Evolutionary conservation across 2,113 vertebrate genomes (phyloP), one percentile per base, ranked within the genome.

Genomic region (Saccopteryx leptura): DNA sequence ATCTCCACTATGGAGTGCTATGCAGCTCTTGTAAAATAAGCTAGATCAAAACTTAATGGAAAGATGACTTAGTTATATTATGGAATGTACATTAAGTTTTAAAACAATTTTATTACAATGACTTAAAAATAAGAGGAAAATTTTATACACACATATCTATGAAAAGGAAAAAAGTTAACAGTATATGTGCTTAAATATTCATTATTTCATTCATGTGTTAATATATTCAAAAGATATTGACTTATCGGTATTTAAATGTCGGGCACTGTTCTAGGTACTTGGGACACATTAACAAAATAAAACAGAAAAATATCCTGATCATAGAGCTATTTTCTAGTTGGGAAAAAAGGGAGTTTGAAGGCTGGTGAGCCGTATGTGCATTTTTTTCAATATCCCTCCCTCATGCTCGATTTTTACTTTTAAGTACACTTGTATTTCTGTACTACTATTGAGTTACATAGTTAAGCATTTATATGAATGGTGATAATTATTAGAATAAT

Each of bases 121-220:
- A 75, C 13, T 84, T 66, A 88, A 88, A 61, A 75, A 63, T 76
- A 52, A 88, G 86, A 75, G 19, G 19, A 63, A 63, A 50, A 33
- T 11, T 63, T n/a, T 88, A 61, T 88, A 76, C 72, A 56, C 11
- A 79, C 15, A 66, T 78, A 66, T 11, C n/a, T 79, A 46, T 56
- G 5, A 68, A 46, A 90, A 56, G 50, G 24, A 15, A 56, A 66
- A 90, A 68, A 19, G 17, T 24, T 68, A 68, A 26, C 74, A 56
- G 50, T 79, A 79, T 68, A n/a, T 79, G 50, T 79, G 74, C 74
- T 66, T 79, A 54, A 90, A 39, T 68, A 52, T 85, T 68, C 23
- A 87, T 76, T 89, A 66, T 79, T 68, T 68, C 24, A 66, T 89
- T 78, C 48, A 68, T 79, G 56, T 79, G 48, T 68, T 79, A 71